Base-by-base conservation (phyloP, 30 jellyfish, hydroid and myxozoan genomes). In the Haliclystus octoradiatus region DNA sequence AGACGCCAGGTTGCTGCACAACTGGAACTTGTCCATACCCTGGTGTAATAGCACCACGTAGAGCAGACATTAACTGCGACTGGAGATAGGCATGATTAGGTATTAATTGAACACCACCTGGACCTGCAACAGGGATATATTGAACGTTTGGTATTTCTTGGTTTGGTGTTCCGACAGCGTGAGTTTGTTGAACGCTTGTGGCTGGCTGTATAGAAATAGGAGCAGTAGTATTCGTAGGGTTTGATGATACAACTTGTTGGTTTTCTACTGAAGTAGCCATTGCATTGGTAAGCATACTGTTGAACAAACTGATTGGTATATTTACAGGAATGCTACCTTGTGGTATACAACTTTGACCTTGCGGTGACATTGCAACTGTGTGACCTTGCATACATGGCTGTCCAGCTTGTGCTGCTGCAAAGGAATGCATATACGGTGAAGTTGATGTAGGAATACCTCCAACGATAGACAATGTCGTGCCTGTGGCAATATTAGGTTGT, bases 41-140 rank as follows among this genome's bases (percentile, higher is more conserved):
- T 0, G 92, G 92, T 22, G 62, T 12, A 40, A 40, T 19, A 23
- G 77, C 70, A 33, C 68, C 73, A 4, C 92, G 83, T 5, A 78
- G 26, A 1, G 92, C 92, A 29, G 49, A 68, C 25, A 78, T 47
- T 31, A 78, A 35, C 50, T 78, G 92, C 29, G 82, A 27, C 23
- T 63, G 83, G 26, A 78, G 28, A 69, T 65, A 29, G 31, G 81
- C 63, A 64, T 61, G 34, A 12, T 15, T 52, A 7, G 66, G 89
- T 1, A 78, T 64, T 1, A 78, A 25, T 52, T 78, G 92, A 2
- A 78, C 68, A 9, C 83, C 83, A 24, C 92, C 92, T 19, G 69
- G 29, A 9, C 92, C 92, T 0, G 83, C 68, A 28, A 78, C 82
- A 0, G 83, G 92, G 0, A 78, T 75, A 33, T 69, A 70, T 33